Evolutionary conservation across 2,888 invertebrate species (phyloP), one percentile per base, ranked within the genome.

Genomic region (Macaria liturata): DNA sequence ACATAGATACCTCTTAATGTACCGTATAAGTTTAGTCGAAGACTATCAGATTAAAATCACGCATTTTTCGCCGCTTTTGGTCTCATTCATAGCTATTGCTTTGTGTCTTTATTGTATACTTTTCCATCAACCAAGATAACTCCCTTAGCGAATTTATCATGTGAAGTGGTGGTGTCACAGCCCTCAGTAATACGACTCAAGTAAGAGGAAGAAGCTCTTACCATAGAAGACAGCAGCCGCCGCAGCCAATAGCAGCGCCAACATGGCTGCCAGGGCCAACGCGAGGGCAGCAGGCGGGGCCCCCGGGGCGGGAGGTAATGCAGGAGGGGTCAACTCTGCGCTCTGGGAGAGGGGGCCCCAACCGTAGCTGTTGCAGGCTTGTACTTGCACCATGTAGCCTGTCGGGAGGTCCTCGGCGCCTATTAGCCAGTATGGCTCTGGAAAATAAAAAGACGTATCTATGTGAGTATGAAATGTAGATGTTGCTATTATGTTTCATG

Each of bases 401-500:
- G 95, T 93, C 9, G 94, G 93, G 0, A 94, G 92, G 54, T 93
- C 93, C 52, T 95, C 86, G 9, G 94, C 94, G 7, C 93, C 93
- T 32, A 97, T 94, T 61, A 96, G 94, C 96, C 98, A 98, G 76
- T 95, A 95, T 60, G 95, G 94, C 46, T 97, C 95, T 94, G 78
- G n/a, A 51, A 30, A 5, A 9, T 3, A 5, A 42, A 8, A 8
- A 42, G 34, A 3, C 1, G 7, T 37, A 6, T 37, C 4, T 37
- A 1, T 37, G 34, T 37, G 1, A 37, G 5, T 20, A 20, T 20
- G n/a, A n/a, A n/a, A 20, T 20, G 20, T 20, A 2, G 20, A 20
- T 20, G 20, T 20, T 20, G 20, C 20, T 2, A 20, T 20, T n/a
- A n/a, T n/a, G 20, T 20, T 20, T 20, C 1, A 20, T 20, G 20